phyloP scores from a whole-genome alignment of 2,113 vertebrate species.

The Cervus canadensis region DNA sequence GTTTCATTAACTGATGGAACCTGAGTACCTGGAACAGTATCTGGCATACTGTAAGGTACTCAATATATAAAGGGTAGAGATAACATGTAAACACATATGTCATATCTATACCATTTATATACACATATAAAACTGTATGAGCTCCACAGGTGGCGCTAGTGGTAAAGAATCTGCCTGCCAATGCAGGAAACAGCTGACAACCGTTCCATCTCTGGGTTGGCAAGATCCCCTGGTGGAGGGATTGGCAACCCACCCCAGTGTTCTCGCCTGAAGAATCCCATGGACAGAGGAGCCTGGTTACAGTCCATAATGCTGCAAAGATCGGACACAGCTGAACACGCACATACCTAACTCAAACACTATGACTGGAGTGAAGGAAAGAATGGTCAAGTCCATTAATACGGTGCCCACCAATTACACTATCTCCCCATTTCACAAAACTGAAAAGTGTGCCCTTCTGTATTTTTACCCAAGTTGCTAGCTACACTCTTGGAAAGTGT shows the following conservation, averaged over 20 bases:
- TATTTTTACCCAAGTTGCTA: not conserved
- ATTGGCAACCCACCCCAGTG: not conserved
- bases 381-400: not conserved
- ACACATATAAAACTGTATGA: not conserved
- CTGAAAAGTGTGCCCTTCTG: not conserved
- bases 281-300: not conserved
- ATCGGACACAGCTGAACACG: not conserved
- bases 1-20: not conserved
- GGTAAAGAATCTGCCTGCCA: not conserved
- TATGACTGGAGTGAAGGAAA: not conserved
- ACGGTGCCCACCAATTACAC: not conserved
- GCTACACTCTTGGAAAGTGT: not conserved
- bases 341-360: not conserved
- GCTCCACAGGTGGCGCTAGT: not conserved
- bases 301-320: not conserved
- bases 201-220: not conserved
- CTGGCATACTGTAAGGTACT: not conserved
- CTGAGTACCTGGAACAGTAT: not conserved
- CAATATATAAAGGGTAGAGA: not conserved
- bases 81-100: not conserved
- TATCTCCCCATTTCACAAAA: not conserved
- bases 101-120: not conserved
- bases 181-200: not conserved
- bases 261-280: not conserved
- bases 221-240: not conserved